Evolutionary conservation across 2,113 vertebrate genomes (phyloP).

Genomic region (Xyliphius kryptos): DNA sequence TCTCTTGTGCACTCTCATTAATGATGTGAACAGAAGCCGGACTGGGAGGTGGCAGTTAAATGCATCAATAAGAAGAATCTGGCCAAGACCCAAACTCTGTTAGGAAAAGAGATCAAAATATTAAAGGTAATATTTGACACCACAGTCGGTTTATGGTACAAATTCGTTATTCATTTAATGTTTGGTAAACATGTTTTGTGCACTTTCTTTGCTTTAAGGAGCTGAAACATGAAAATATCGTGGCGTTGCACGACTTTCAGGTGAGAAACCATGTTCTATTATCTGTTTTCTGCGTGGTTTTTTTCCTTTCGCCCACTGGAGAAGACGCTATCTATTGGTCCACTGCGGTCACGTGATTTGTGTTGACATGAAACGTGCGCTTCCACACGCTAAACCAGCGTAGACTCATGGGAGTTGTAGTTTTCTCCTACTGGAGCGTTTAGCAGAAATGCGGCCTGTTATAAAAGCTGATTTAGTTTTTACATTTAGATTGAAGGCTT

Average conservation of each 20-base stretch:
- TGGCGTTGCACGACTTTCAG: constrained; percentile 95
- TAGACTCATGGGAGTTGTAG: constrained; percentile 7
- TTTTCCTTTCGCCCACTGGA: background rate
- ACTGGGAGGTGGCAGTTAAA: constrained; percentile 95
- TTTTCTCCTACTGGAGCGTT: background rate
- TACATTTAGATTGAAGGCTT: too few species aligned
- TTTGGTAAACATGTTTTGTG: background rate
- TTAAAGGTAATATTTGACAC: constrained; percentile 77
- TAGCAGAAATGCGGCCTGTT: background rate
- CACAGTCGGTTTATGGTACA: background rate
- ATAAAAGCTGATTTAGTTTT: too few species aligned
- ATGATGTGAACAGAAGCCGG: constrained; percentile 73
- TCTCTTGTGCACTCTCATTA: too few species aligned
- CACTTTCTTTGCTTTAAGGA: constrained; percentile 69
- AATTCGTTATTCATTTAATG: too few species aligned
- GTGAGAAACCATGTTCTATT: constrained; percentile 58
- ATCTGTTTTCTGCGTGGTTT: background rate
- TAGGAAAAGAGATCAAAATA: constrained; percentile 98
- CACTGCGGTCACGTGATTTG: constrained; percentile 31
- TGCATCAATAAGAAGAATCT: constrained; percentile 98
- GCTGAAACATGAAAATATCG: constrained; percentile 96
- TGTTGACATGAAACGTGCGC: constrained; percentile 49
- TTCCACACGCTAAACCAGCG: background rate
- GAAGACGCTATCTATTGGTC: constrained; percentile 9
- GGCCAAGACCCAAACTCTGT: constrained; percentile 89